These are phyloP conservation scores for Gnathonemus longibarbis DNA, from an alignment of 2,113 vertebrate species.

Conservation along the genomic window DNA sequence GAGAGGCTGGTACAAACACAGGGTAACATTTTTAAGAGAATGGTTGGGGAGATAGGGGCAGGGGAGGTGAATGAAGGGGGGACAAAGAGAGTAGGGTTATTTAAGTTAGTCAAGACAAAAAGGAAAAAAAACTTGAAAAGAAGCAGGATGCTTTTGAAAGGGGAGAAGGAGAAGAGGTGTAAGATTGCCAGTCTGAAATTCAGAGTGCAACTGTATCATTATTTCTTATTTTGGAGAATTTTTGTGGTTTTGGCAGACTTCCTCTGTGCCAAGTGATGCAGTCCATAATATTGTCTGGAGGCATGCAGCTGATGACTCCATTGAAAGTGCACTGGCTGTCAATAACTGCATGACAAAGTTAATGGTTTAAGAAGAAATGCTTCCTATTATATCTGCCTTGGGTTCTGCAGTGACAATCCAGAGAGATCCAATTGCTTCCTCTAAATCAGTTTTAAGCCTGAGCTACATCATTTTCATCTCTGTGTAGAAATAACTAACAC, in stretches of 20 bases:
- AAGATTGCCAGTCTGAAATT: constrained; percentile 38
- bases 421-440: constrained; percentile 65
- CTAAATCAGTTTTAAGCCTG: constrained; percentile 66
- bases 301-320: constrained; percentile 35
- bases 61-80: not conserved
- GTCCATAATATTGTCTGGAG: constrained; percentile 41
- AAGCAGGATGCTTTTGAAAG: constrained; percentile 26
- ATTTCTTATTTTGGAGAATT: constrained; percentile 52
- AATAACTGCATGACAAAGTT: constrained; percentile 57
- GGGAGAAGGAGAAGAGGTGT: constrained; percentile 35
- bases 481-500: constrained; percentile 33
- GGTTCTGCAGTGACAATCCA: constrained; percentile 63
- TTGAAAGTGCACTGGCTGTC: constrained; percentile 54
- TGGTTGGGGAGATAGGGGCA: not conserved
- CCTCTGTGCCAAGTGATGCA: constrained; percentile 58
- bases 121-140: constrained; percentile 33
- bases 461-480: constrained; percentile 64
- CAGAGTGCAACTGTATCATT: constrained; percentile 54
- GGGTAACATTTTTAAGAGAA: not conserved
- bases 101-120: constrained; percentile 35
- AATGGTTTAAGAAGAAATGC: constrained; percentile 62
- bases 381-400: constrained; percentile 61
- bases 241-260: constrained; percentile 49
- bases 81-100: not conserved
- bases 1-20: not conserved